Percentiles rank a stretch among this genome's conserved stretches.
phyloP scores from a whole-genome alignment of 2,888 invertebrate species.

The Amorpha juglandis region DNA sequence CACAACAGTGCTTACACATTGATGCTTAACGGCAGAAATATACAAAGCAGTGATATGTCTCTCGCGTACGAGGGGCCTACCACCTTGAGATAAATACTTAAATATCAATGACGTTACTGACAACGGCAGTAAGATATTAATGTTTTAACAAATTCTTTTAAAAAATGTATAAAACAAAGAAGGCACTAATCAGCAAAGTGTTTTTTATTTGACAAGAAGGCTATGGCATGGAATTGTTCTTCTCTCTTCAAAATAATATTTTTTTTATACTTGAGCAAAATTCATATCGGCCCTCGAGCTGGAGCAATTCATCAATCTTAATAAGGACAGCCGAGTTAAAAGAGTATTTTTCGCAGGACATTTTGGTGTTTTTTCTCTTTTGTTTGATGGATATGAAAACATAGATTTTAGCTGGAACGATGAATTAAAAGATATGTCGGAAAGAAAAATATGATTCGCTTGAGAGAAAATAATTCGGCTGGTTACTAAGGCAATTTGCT shows the following conservation, averaged over 20 bases:
- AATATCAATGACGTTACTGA: too few relatives aligned
- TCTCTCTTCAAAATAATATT: slow-evolving; percentile 31
- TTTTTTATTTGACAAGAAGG: slow-evolving; percentile 8
- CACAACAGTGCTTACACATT: too few relatives aligned
- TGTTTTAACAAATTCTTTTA: not conserved
- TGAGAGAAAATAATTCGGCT: too few relatives aligned
- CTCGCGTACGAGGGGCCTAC: too few relatives aligned
- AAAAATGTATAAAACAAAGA: slow-evolving; percentile 8
- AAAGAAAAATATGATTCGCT: not conserved
- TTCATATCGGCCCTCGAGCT: slow-evolving; percentile 39
- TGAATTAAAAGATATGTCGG: not conserved
- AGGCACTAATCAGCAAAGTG: slow-evolving; percentile 18
- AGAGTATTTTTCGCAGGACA: slow-evolving; percentile 54
- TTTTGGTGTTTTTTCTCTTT: slow-evolving; percentile 25
- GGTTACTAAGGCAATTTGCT: too few relatives aligned
- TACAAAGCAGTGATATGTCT: too few relatives aligned
- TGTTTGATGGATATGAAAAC: not conserved
- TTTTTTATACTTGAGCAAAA: slow-evolving; percentile 43
- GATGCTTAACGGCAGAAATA: too few relatives aligned
- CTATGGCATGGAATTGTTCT: slow-evolving; percentile 16
- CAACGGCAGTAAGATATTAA: not conserved
- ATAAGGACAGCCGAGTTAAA: slow-evolving; percentile 63
- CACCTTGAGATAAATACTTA: too few relatives aligned
- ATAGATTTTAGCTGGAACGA: not conserved
- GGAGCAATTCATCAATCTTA: slow-evolving; percentile 66